Conservation (phyloP, 2,888 invertebrate species). For the Xestia ashworthii region DNA sequence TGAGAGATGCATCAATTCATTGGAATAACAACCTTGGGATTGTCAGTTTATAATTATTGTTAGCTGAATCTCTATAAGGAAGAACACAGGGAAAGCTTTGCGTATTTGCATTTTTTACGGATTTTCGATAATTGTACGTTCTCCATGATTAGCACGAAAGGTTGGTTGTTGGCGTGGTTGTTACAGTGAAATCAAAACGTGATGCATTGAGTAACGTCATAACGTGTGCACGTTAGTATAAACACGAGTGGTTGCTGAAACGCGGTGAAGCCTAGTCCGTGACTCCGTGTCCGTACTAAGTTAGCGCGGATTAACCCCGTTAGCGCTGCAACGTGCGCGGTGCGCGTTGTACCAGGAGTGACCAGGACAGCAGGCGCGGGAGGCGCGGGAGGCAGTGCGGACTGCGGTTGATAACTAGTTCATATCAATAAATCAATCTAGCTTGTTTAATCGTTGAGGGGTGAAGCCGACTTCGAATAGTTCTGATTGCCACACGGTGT, state of each 20-base stretch:
- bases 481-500: neutral
- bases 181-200: slow-evolving; percentile 21
- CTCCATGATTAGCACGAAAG: neutral
- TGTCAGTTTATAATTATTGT: neutral
- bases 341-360: slow-evolving; percentile 46
- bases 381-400: neutral
- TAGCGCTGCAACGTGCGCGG: slow-evolving; percentile 35
- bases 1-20: neutral
- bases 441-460: slow-evolving; percentile 37
- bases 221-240: slow-evolving; percentile 1
- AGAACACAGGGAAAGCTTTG: no score
- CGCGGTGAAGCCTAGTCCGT: slow-evolving; percentile 52
- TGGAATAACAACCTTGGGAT: neutral
- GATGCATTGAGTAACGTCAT: slow-evolving; percentile 31
- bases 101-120: neutral
- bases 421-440: slow-evolving; percentile 44
- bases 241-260: slow-evolving; percentile 32
- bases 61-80: neutral
- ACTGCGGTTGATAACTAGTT: slow-evolving; percentile 33
- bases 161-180: no score
- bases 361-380: slow-evolving; percentile 18
- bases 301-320: slow-evolving; percentile 61
- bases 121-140: neutral
- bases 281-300: neutral
- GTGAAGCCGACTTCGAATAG: slow-evolving; percentile 22